phyloP scores from a whole-genome alignment of 2,797 vertebrate species.

The Ambastaia sidthimunki region DNA sequence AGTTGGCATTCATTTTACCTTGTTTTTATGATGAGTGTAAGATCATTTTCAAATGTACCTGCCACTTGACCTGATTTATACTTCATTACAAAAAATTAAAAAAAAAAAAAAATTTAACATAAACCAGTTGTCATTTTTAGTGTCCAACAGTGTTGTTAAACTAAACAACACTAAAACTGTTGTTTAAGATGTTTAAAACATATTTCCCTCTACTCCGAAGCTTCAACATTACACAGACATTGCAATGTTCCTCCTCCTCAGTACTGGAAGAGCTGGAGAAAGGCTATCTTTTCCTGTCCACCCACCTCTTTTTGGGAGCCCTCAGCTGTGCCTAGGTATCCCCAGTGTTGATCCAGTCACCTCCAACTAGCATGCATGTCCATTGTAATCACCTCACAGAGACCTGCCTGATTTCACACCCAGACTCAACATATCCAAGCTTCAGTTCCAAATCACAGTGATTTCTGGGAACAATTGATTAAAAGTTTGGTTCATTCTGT shows the following conservation, averaged over 20 bases:
- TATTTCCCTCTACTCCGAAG: constrained; percentile 61
- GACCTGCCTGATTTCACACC: constrained; percentile 14
- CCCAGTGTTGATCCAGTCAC: constrained; percentile 11
- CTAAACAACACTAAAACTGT: too few species aligned
- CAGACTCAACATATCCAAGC: not conserved
- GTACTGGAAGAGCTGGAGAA: constrained; percentile 70
- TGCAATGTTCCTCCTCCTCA: constrained; percentile 64
- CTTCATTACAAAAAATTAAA: too few species aligned
- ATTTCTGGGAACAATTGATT: too few species aligned
- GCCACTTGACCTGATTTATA: too few species aligned
- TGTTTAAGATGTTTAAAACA: not conserved
- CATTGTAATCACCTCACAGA: constrained; percentile 15
- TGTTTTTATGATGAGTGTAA: too few species aligned
- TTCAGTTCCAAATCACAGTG: constrained; percentile 19
- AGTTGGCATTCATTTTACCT: too few species aligned
- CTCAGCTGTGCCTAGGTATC: constrained; percentile 71
- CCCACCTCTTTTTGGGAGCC: constrained; percentile 65
- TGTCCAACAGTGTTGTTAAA: not conserved
- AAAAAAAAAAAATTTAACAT: too few species aligned
- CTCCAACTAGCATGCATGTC: constrained; percentile 16
- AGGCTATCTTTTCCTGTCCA: constrained; percentile 73
- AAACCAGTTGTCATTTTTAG: too few species aligned
- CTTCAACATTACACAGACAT: constrained; percentile 70
- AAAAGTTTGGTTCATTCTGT: too few species aligned
- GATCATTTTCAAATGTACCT: too few species aligned